These are phyloP conservation scores for Tragopan temminckii DNA, from an alignment of 2,797 vertebrate genomes.

Conservation along the genomic window DNA sequence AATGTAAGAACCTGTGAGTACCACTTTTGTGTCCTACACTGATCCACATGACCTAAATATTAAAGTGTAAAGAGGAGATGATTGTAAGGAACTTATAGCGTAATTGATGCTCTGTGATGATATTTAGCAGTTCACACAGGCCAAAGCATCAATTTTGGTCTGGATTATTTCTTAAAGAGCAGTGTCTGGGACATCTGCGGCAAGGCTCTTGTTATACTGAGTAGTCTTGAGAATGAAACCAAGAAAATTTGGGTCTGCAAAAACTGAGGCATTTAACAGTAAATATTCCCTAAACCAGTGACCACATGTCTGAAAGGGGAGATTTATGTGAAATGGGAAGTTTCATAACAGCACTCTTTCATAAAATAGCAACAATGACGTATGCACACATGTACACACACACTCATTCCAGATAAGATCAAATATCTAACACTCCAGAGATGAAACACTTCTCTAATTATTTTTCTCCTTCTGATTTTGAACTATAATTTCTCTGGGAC, in stretches of 20 bases:
- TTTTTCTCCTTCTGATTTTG: conserved; percentile 26
- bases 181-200: conserved; percentile 86
- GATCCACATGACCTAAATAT: conserved; percentile 81
- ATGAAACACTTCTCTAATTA: conserved; percentile 8
- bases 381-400: not conserved
- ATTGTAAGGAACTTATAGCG: conserved; percentile 20
- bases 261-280: conserved; percentile 68
- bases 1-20: conserved; percentile 9
- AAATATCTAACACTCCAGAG: not conserved
- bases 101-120: conserved; percentile 69
- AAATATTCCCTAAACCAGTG: conserved; percentile 65
- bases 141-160: conserved; percentile 79
- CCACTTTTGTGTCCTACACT: conserved; percentile 32
- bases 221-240: conserved; percentile 78
- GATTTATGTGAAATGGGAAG: conserved; percentile 42
- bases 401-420: conserved; percentile 6
- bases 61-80: conserved; percentile 81
- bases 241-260: conserved; percentile 72
- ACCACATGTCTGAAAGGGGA: conserved; percentile 74
- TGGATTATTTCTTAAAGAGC: conserved; percentile 78
- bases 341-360: conserved; percentile 47
- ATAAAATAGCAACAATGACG: not conserved
- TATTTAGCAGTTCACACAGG: conserved; percentile 62
- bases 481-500: not conserved
- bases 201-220: conserved; percentile 79